Conservation (phyloP, 1,140 invertebrate genomes). For the Helicoverpa zea region DNA sequence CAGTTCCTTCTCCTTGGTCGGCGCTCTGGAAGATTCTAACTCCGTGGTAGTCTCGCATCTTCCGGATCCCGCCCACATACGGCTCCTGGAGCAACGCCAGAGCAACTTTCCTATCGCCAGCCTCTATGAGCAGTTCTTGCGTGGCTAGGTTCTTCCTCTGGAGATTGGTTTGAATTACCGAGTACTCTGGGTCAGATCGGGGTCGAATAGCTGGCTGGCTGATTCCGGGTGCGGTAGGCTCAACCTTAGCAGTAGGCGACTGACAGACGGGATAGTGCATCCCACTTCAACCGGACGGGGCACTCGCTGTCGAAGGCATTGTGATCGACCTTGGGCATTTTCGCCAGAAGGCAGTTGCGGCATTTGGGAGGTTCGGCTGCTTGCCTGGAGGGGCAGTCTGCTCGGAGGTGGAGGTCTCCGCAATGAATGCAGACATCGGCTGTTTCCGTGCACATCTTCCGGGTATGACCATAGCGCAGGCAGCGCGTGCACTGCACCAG, state of each 20-base stretch:
- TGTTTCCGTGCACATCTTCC: not conserved
- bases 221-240: not conserved
- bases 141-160: constrained; percentile 11
- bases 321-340: not conserved
- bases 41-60: constrained; percentile 10
- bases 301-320: constrained; percentile 40
- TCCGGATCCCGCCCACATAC: constrained; percentile 3
- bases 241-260: constrained; percentile 33
- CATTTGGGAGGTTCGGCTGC: not conserved
- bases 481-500: constrained; percentile 24
- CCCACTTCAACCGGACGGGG: constrained; percentile 14
- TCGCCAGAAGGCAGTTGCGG: constrained; percentile 25
- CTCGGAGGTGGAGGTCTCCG: constrained; percentile 19
- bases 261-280: constrained; percentile 10
- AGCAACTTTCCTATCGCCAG: not conserved
- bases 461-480: constrained; percentile 6
- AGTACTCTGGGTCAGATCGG: too few species aligned
- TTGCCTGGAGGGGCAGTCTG: not conserved
- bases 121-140: constrained; percentile 14
- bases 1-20: not conserved
- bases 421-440: constrained; percentile 36
- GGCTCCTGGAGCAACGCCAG: constrained; percentile 45
- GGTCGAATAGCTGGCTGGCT: not conserved
- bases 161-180: too few species aligned
- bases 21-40: constrained; percentile 28